Evolutionary conservation across 2,888 invertebrate genomes (phyloP).

Genomic region (Rhagonycha fulva): DNA sequence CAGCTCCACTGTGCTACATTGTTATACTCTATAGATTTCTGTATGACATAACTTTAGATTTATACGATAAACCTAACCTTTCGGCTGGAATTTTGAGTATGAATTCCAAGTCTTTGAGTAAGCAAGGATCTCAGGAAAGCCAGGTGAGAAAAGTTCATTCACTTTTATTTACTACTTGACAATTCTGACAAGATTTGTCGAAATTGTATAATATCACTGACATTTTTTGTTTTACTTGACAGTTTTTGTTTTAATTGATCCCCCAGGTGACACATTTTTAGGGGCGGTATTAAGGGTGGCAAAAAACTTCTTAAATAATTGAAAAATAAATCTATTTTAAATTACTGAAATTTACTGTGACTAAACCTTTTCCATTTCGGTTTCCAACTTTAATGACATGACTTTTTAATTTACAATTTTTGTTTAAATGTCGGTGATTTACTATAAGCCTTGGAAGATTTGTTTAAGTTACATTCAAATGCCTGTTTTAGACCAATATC

Average conservation of each 20-base stretch:
- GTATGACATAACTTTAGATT: conserved; percentile 94
- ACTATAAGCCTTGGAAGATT: neutral
- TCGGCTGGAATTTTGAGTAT: conserved; percentile 67
- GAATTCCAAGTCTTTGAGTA: conserved; percentile 66
- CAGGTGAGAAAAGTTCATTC: conserved; percentile 50
- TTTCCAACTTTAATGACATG: too few species aligned
- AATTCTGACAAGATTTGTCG: neutral
- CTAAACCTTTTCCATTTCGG: too few species aligned
- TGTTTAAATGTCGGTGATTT: neutral
- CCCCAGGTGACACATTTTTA: too few species aligned
- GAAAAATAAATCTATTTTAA: too few species aligned
- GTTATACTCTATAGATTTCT: conserved; percentile 85
- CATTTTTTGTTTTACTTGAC: neutral
- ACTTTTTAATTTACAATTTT: neutral
- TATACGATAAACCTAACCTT: conserved; percentile 87
- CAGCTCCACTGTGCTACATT: conserved; percentile 78
- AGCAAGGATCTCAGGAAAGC: conserved; percentile 65
- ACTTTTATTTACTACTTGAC: neutral
- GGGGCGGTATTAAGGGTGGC: too few species aligned
- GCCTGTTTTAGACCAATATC: conserved; percentile 25
- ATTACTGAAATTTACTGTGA: too few species aligned
- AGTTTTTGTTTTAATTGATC: neutral
- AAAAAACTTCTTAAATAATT: too few species aligned
- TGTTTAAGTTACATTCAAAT: neutral
- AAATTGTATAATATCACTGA: neutral